Evolutionary conservation across 2,113 vertebrate species (phyloP), one percentile per base, ranked within the genome.

Genomic region (Prunella fulvescens): DNA sequence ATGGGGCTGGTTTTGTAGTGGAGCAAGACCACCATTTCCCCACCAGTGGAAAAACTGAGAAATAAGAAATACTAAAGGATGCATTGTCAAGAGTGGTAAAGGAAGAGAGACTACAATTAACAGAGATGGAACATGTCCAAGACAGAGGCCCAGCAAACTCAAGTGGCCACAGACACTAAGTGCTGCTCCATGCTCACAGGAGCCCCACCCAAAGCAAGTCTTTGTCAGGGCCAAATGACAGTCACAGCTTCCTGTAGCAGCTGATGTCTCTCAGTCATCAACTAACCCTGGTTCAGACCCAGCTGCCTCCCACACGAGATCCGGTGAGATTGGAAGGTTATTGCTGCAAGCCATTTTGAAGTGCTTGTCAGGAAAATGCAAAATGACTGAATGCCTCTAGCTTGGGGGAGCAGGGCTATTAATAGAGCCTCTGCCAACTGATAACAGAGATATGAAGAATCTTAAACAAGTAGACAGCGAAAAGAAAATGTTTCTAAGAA

Each of bases 321-420:
- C 26, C 10, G 9, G 53, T 85, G 89, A 82, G 74, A 65, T 1
- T 72, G 70, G 57, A 65, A 95, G 53, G 78, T 72, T 86, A 35
- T 29, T 29, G 70, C 73, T n/a, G 73, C 48, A 35, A 87, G 79
- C 28, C 50, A 23, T 91, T 91, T 65, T 67, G 24, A 82, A 91
- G 62, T 12, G 50, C 78, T 87, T 91, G 69, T 93, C 81, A 70
- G 78, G 70, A 91, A 95, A 94, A 94, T 70, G 45, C 71, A 92
- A 91, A 85, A 92, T 87, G 66, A 95, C 89, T 94, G 89, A 91
- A 93, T 62, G 74, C 17, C 29, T 58, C 25, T 44, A 70, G 78
- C 94, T 7, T 58, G 54, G 11, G 54, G 20, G 18, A 88, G 25
- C 1, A 0, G n/a, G 29, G 10, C 42, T 95, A 80, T 94, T 96